Base-by-base conservation (phyloP, 2,797 vertebrate species). In the Typhlichthys subterraneus region DNA sequence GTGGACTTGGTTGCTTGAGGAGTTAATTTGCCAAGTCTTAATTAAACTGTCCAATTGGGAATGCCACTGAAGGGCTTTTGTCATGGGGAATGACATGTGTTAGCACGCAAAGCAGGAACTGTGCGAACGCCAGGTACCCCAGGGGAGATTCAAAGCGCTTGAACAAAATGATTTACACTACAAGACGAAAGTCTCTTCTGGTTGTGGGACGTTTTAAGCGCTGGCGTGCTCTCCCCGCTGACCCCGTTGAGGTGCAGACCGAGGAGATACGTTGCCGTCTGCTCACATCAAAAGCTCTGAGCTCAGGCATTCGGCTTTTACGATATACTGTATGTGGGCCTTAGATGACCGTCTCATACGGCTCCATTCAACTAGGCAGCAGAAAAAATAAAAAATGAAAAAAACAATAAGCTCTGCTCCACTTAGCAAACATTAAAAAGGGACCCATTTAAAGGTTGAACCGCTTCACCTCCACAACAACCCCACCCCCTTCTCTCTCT, bases 391-490 rank as follows among this genome's bases (percentile, higher is more conserved):
- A 29, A 29, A 29, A 29, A 29, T 29, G 8, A 38, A 38, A 38
- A 6, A 6, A 38, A 38, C 6, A 38, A 38, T 80, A 61, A 62
- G 69, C 81, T 79, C 81, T 55, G 78, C 85, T 87, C 79, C 81
- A 79, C 81, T 85, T 81, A 88, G 57, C 86, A 72, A 88, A 90
- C 84, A 89, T 84, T 84, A 85, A 89, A 88, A 87, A 85, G 82
- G 77, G 51, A 67, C 71, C 64, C 85, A 81, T 63, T 88, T 86
- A 89, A 89, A 88, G 81, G 80, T 87, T 85, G 83, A 88, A 86
- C 87, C 76, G 81, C 82, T 86, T 86, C 82, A 84, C 81, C 87
- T 75, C 71, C 57, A 29, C 23, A 29, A 29, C 23, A 29, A 63
- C 65, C 76, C 80, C 65, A 70, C 77, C 77, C 53, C 64, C 73